Evolutionary conservation across 2,797 vertebrate genomes (phyloP).

Genomic region (Trachops cirrhosus): DNA sequence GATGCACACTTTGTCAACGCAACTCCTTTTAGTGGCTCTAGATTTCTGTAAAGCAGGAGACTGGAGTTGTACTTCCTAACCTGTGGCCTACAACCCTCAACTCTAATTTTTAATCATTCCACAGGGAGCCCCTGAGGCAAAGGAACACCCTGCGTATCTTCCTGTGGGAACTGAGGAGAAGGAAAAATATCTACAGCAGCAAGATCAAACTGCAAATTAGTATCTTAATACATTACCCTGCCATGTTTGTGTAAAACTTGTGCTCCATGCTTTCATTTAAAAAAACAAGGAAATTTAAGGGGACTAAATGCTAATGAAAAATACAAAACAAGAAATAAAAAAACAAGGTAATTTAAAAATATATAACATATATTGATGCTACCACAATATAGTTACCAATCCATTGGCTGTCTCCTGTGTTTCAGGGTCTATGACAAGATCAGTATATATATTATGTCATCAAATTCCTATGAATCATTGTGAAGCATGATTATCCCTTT

Average conservation of each 20-base stretch:
- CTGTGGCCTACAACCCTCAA: background rate
- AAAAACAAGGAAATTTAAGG: constrained; percentile 24
- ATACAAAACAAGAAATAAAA: background rate
- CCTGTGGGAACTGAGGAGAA: background rate
- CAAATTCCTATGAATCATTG: background rate
- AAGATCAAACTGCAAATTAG: background rate
- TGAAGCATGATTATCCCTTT: background rate
- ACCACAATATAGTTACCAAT: background rate
- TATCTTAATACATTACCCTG: constrained; percentile 18
- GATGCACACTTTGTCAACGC: background rate
- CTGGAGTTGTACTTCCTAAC: background rate
- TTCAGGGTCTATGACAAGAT: background rate
- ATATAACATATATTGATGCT: background rate
- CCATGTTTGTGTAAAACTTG: background rate
- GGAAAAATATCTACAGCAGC: background rate
- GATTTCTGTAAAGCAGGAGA: constrained; percentile 3
- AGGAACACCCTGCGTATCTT: background rate
- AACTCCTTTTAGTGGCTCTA: background rate
- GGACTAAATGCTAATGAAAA: too few species aligned
- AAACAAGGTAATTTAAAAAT: constrained; percentile 25
- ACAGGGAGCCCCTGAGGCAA: background rate
- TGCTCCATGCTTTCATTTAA: background rate
- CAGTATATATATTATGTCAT: background rate
- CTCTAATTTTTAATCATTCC: background rate
- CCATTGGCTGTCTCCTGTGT: background rate